Evolutionary conservation across 2,113 vertebrate genomes (phyloP).

Genomic region (Cynoglossus semilaevis): DNA sequence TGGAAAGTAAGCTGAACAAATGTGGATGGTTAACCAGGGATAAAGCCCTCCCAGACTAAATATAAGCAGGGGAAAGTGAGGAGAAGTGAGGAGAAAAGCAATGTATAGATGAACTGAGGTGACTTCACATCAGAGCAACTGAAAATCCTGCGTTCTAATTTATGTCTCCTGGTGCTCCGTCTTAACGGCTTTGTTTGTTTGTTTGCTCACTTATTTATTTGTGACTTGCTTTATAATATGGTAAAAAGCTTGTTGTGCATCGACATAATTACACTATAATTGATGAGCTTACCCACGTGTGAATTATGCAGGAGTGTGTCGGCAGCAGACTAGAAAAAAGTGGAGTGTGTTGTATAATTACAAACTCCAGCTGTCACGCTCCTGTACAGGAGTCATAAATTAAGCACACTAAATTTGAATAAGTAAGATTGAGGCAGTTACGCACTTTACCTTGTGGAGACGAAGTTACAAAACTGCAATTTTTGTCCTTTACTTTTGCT

Average conservation of each 20-base stretch:
- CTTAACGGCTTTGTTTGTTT: slow-evolving; percentile 37
- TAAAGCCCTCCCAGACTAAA: slow-evolving; percentile 26
- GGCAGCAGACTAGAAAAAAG: slow-evolving; percentile 49
- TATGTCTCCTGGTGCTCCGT: slow-evolving; percentile 15
- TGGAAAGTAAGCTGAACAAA: slow-evolving; percentile 64
- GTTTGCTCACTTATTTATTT: slow-evolving; percentile 53
- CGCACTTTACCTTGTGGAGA: slow-evolving; percentile 2
- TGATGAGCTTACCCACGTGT: slow-evolving; percentile 72
- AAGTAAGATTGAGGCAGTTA: slow-evolving; percentile 32
- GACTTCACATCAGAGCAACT: slow-evolving; percentile 10
- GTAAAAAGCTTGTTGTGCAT: slow-evolving; percentile 60
- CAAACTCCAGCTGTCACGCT: slow-evolving; percentile 68
- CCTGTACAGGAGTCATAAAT: slow-evolving; percentile 62
- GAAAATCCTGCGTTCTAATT: slow-evolving; percentile 30
- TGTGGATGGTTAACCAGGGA: slow-evolving; percentile 44
- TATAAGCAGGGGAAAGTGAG: neutral
- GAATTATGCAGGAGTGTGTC: slow-evolving; percentile 69
- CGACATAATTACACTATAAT: slow-evolving; percentile 69
- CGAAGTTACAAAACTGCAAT: neutral
- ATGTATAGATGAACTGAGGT: neutral
- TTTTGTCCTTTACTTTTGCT: no score
- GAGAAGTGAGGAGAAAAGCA: neutral
- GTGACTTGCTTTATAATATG: slow-evolving; percentile 60
- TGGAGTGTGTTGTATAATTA: slow-evolving; percentile 65
- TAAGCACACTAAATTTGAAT: slow-evolving; percentile 59